Base-by-base conservation (phyloP, 2,888 invertebrate species). In the Apodemia zela region DNA sequence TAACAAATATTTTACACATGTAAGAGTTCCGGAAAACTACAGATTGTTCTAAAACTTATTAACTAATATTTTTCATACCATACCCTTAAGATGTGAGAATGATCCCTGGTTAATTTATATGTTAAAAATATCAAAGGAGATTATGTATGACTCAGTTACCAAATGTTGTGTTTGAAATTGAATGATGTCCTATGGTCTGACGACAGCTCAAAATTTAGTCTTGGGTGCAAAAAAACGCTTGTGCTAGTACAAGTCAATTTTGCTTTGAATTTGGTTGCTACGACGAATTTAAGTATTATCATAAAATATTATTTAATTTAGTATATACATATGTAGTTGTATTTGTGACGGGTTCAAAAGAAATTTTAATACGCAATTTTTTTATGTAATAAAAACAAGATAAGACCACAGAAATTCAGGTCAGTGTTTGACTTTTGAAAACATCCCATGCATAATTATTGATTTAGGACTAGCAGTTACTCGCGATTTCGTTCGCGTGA, bases 61-160 rank as follows among this genome's bases (percentile, higher is more conserved):
- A 38, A 51, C 51, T 21, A 51, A 49, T 49, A 38, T 38, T 38
- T 17, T 51, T 51, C 11, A 21, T 49, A 49, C 17, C 18, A 18
- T 49, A 49, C 18, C 13, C 51, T 51, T 49, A 51, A 51, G 51
- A 51, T 51, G 13, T 13, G 13, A 38, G 13, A 13, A 51, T 51
- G 51, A 51, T 18, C 51, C 51, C 13, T 51, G 51, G 3, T 51
- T 51, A 21, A 51, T 51, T 51, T 51, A 51, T 51, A 51, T 51
- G 51, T 21, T 51, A 18, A 21, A 29, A 51, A 51, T 51, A 51
- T 18, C 13, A 11, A 2, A 54, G 7, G 54, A 54, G 54, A 54
- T 54, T 54, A 21, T 25, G 54, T 54, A 54, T 54, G 54, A 54
- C 54, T 54, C 54, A 21, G 54, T 54, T 54, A 54, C 54, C 54